Evolutionary conservation across 2,888 invertebrate genomes (phyloP).

Genomic region (Trichopoda pennipes): DNA sequence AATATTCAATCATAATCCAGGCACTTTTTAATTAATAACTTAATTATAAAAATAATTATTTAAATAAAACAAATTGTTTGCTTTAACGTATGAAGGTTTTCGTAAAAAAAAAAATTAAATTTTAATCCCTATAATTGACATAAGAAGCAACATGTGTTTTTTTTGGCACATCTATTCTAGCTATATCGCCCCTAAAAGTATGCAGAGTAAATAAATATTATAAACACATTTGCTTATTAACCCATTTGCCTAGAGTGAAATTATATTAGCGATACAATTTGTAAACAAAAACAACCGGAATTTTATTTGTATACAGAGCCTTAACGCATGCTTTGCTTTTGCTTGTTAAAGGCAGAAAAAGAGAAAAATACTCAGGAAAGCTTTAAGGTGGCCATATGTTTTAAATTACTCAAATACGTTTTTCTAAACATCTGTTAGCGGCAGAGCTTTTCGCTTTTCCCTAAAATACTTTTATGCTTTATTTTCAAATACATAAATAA

Average conservation of each 20-base stretch:
- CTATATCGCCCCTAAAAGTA: slow-evolving; percentile 46
- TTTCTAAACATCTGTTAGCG: slow-evolving; percentile 46
- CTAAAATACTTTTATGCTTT: slow-evolving; percentile 40
- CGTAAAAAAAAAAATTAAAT: not conserved
- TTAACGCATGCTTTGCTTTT: slow-evolving; percentile 55
- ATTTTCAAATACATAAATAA: slow-evolving; percentile 38
- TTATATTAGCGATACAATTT: slow-evolving; percentile 11
- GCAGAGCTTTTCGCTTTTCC: slow-evolving; percentile 53
- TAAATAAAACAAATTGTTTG: too few species aligned
- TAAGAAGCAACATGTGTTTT: slow-evolving; percentile 57
- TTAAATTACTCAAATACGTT: not conserved
- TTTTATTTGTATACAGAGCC: slow-evolving; percentile 41
- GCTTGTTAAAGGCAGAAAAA: not conserved
- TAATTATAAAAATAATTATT: too few species aligned
- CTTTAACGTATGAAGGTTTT: too few species aligned
- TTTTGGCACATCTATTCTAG: slow-evolving; percentile 35
- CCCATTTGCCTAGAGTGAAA: not conserved
- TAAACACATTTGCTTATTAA: slow-evolving; percentile 13
- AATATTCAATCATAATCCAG: too few species aligned
- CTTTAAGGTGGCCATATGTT: slow-evolving; percentile 36
- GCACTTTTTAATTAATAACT: too few species aligned
- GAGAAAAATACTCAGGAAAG: slow-evolving; percentile 25
- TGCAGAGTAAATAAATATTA: slow-evolving; percentile 18
- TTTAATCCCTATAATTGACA: slow-evolving; percentile 16
- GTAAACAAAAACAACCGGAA: slow-evolving; percentile 59